A percentile compares a stretch with the other conserved stretches of the same genome.
Evolutionary conservation across 1,140 invertebrate genomes (phyloP).

Genomic region (Adelges cooleyi): DNA sequence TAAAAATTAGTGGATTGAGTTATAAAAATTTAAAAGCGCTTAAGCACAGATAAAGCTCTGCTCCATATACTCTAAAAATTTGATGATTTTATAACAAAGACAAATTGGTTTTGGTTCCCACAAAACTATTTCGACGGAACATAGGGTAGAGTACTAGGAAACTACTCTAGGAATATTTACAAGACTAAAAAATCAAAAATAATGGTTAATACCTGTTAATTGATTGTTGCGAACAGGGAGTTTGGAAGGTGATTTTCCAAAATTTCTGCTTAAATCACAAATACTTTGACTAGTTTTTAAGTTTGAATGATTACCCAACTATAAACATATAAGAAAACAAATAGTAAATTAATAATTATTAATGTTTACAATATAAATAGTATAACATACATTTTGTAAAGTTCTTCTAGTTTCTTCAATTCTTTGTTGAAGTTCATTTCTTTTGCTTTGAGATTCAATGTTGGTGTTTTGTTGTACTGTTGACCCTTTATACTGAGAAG

Average conservation of each 20-base stretch:
- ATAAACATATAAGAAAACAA: slow-evolving; percentile 32
- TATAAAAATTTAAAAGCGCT: background rate
- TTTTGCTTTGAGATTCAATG: slow-evolving; percentile 54
- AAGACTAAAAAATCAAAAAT: no score
- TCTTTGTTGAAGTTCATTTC: slow-evolving; percentile 70
- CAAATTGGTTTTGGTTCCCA: no score
- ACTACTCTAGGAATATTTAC: no score
- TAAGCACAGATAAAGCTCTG: no score
- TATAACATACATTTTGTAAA: slow-evolving; percentile 66
- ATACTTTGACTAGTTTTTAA: slow-evolving; percentile 74
- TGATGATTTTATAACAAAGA: no score
- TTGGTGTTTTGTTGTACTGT: slow-evolving; percentile 46
- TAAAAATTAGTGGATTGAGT: background rate
- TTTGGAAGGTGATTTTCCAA: slow-evolving; percentile 19
- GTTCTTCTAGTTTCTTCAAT: slow-evolving; percentile 79
- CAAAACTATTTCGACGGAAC: no score
- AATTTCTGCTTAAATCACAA: slow-evolving; percentile 52
- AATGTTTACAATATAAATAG: background rate
- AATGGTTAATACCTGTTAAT: background rate
- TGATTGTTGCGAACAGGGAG: slow-evolving; percentile 15
- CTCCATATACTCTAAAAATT: no score
- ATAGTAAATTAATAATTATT: slow-evolving; percentile 17
- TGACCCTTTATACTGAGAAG: slow-evolving; percentile 42
- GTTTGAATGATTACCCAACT: slow-evolving; percentile 61
- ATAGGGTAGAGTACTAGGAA: no score